These are phyloP conservation scores for Cantharis nigra DNA, from an alignment of 2,888 invertebrate species.

Conservation along the genomic window DNA sequence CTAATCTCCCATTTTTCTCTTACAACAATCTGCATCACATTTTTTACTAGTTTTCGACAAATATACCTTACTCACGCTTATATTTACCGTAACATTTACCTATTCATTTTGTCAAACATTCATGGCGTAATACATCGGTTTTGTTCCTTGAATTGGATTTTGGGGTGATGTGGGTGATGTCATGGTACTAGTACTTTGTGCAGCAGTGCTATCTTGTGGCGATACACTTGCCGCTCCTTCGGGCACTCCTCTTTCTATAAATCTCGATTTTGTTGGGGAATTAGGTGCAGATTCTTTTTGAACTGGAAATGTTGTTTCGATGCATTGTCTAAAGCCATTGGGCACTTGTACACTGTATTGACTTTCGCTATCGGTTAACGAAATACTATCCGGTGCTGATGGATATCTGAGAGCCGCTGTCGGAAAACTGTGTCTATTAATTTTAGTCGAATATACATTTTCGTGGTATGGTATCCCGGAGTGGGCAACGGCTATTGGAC, in stretches of 20 bases:
- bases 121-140: slow-evolving; percentile 81
- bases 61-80: slow-evolving; percentile 31
- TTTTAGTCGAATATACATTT: slow-evolving; percentile 44
- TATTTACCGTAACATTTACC: slow-evolving; percentile 50
- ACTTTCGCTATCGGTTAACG: slow-evolving; percentile 49
- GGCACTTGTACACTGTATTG: slow-evolving; percentile 45
- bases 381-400: slow-evolving; percentile 45
- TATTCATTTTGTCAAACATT: slow-evolving; percentile 79
- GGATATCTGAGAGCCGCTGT: slow-evolving; percentile 43
- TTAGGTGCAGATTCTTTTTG: slow-evolving; percentile 56
- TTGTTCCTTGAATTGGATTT: slow-evolving; percentile 58
- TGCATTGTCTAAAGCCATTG: slow-evolving; percentile 44
- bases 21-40: neutral
- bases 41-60: neutral
- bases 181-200: slow-evolving; percentile 48
- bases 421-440: slow-evolving; percentile 52
- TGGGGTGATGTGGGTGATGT: slow-evolving; percentile 59
- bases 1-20: neutral
- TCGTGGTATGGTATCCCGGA: slow-evolving; percentile 45
- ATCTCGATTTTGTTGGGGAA: slow-evolving; percentile 60
- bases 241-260: slow-evolving; percentile 70
- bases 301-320: slow-evolving; percentile 37
- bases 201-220: slow-evolving; percentile 63
- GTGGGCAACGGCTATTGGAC: slow-evolving; percentile 35
- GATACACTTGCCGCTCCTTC: slow-evolving; percentile 75